Conservation (phyloP, 2,888 invertebrate species). For the Phyto melanocephala region DNA sequence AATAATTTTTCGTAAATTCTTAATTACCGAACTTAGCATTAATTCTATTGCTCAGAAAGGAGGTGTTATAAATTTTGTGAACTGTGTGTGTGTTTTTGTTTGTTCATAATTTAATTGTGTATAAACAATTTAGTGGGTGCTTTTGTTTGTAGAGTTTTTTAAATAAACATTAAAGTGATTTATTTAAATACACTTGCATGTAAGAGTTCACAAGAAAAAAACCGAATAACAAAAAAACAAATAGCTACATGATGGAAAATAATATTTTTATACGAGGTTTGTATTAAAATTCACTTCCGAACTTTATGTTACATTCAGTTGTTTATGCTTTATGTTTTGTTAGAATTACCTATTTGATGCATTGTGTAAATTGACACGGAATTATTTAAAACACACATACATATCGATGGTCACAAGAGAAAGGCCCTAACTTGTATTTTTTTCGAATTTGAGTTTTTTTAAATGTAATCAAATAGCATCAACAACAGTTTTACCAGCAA, state of each 20-base stretch:
- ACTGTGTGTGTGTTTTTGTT: conserved; percentile 13
- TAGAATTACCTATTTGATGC: too few species aligned
- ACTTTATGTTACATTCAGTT: too few species aligned
- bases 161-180: conserved; percentile 40
- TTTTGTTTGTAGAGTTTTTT: conserved; percentile 25
- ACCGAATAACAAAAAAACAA: neutral
- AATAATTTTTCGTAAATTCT: neutral
- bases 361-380: too few species aligned
- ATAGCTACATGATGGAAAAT: neutral
- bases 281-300: too few species aligned
- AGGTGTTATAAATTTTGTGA: conserved; percentile 5
- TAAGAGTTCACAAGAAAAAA: neutral
- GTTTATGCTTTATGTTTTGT: too few species aligned
- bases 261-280: neutral
- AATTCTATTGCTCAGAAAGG: neutral
- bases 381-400: too few species aligned
- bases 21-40: neutral
- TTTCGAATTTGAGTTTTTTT: too few species aligned
- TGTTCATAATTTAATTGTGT: conserved; percentile 1
- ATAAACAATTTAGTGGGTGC: conserved; percentile 1
- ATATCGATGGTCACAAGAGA: too few species aligned
- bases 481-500: too few species aligned
- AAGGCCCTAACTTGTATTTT: too few species aligned
- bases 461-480: too few species aligned
- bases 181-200: neutral